These are phyloP conservation scores for Melanostoma scalare DNA, from an alignment of 2,888 invertebrate genomes.

Conservation along the genomic window DNA sequence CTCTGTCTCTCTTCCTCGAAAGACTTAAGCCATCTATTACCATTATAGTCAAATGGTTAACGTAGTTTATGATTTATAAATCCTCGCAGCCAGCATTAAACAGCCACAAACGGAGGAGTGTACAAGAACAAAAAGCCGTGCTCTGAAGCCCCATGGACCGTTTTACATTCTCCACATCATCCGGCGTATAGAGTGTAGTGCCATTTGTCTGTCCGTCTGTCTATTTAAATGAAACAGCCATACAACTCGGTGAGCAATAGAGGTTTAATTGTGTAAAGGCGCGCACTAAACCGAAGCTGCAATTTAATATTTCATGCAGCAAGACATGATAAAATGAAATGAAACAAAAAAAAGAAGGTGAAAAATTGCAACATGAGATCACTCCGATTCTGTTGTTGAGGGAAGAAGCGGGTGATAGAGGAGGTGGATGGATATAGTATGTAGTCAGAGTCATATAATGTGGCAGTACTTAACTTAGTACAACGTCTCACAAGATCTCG, in stretches of 20 bases:
- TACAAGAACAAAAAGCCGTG: background rate
- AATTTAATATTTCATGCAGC: slow-evolving; percentile 69
- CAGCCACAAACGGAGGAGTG: slow-evolving; percentile 19
- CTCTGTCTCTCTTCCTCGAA: slow-evolving; percentile 6
- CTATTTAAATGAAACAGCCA: slow-evolving; percentile 43
- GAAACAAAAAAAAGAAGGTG: slow-evolving; percentile 29
- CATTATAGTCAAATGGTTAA: slow-evolving; percentile 33
- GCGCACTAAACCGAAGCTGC: slow-evolving; percentile 72
- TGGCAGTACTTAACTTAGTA: slow-evolving; percentile 39
- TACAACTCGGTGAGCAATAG: slow-evolving; percentile 35
- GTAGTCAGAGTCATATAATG: background rate
- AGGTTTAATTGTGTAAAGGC: slow-evolving; percentile 62
- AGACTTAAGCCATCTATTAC: slow-evolving; percentile 28
- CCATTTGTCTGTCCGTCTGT: slow-evolving; percentile 45
- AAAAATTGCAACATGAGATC: slow-evolving; percentile 65
- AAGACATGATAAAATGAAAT: background rate
- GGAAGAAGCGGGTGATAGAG: slow-evolving; percentile 12
- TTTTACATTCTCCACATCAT: background rate
- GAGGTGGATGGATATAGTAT: slow-evolving; percentile 30
- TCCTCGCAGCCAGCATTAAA: slow-evolving; percentile 33
- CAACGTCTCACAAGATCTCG: slow-evolving; percentile 61
- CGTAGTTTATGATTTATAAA: slow-evolving; percentile 54
- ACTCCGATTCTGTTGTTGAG: slow-evolving; percentile 33
- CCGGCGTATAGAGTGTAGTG: slow-evolving; percentile 1
- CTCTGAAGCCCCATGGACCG: background rate